A percentile compares a stretch with the other conserved stretches of the same genome.
These are phyloP conservation scores for Cydia pomonella DNA, from an alignment of 1,140 invertebrate species.

Conservation along the genomic window DNA sequence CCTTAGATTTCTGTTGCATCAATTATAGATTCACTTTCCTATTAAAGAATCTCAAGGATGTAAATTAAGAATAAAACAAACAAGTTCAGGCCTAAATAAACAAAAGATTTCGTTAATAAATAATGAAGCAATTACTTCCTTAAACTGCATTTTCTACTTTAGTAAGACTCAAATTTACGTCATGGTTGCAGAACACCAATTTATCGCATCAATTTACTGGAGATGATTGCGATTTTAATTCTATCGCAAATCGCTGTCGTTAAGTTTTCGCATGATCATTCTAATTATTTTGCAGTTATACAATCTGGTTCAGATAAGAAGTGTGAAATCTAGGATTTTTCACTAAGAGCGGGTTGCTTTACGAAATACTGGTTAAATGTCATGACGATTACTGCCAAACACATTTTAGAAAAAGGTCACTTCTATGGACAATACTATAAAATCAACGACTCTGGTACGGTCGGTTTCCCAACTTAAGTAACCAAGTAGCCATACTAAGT, in stretches of 20 bases:
- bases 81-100: not conserved
- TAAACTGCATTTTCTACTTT: not conserved
- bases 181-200: not conserved
- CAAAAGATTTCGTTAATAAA: not conserved
- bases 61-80: not conserved
- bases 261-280: not conserved
- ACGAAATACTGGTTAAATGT: not conserved
- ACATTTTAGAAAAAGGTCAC: too few species aligned
- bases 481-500: too few species aligned
- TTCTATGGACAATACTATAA: too few species aligned
- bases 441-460: too few species aligned
- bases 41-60: not conserved
- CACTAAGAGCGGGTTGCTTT: not conserved
- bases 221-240: constrained; percentile 12
- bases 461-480: too few species aligned
- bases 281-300: not conserved
- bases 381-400: too few species aligned
- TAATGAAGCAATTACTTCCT: constrained; percentile 6
- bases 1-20: too few species aligned
- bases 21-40: too few species aligned
- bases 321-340: not conserved
- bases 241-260: not conserved
- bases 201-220: constrained; percentile 10
- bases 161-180: not conserved
- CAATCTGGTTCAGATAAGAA: not conserved